Evolutionary conservation across 2,113 vertebrate species (phyloP), one percentile per base, ranked within the genome.

Genomic region (Mirounga angustirostris): DNA sequence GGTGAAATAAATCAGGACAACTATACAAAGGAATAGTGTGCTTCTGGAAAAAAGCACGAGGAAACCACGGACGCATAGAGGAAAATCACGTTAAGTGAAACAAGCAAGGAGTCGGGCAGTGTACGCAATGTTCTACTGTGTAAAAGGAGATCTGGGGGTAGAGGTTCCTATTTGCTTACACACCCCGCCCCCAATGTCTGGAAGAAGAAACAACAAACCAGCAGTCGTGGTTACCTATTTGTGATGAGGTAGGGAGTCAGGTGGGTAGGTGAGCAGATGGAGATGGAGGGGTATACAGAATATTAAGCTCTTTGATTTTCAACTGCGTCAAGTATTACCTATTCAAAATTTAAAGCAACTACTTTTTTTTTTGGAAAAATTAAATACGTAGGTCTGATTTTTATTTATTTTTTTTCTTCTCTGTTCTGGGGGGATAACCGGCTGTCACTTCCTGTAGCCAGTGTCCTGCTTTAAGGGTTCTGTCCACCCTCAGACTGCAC

Each of bases 291-390:
- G 12, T 18, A 33, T 19, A 46, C 4, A 56, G 19, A 24, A 92
- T 30, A 79, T 85, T 18, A 93, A 61, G 26, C 3, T 9, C 78
- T 73, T 50, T 54, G 6, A 50, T 89, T 93, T 89, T 73, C 40
- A 86, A 33, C 13, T 0, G 9, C 30, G 22, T 52, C 15, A 54
- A 16, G 13, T 58, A 87, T 21, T 65, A 50, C 40, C 46, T 76
- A 54, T n/a, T 88, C 14, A 88, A 93, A 93, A 85, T 43, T 74
- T 93, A 63, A 84, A 56, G 46, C 7, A 56, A 79, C 12, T 46
- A 52, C 63, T 67, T 84, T 21, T 46, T 28, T 79, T 1, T 59
- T 54, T 9, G 46, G 4, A 61, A 83, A 88, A 63, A 56, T 16
- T 46, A 71, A 89, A 61, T 26, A 50, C 2, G 15, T 71, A 4